Conservation (phyloP, 2,888 invertebrate species). For the Eupithecia insigniata region DNA sequence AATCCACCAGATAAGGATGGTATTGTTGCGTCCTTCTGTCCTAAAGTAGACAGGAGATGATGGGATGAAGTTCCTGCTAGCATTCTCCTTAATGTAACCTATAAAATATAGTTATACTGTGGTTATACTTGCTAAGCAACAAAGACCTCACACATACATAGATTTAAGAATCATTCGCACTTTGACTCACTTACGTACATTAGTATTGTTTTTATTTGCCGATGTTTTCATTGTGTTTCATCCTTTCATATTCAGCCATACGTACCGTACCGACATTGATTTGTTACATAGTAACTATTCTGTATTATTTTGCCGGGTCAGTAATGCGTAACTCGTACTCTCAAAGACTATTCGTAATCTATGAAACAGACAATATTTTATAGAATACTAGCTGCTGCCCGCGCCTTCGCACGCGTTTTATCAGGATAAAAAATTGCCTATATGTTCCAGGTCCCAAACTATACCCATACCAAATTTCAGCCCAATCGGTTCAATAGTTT, state of each 20-base stretch:
- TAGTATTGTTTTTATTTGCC: not conserved
- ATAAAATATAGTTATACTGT: no score
- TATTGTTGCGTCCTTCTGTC: no score
- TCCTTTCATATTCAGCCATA: not conserved
- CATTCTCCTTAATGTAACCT: no score
- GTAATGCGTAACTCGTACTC: not conserved
- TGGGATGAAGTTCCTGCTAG: no score
- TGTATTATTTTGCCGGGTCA: not conserved
- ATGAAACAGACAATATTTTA: not conserved
- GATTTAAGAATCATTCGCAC: not conserved
- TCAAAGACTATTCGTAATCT: not conserved
- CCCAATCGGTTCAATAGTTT: no score
- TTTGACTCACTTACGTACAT: not conserved
- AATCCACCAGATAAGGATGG: no score
- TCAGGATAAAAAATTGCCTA: no score
- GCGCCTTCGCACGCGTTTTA: no score
- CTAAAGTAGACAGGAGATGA: no score
- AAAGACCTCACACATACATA: not conserved
- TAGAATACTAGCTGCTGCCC: no score
- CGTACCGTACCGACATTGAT: not conserved
- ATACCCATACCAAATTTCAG: no score
- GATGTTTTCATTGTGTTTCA: not conserved
- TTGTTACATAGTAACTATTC: not conserved
- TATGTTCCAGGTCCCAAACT: no score
- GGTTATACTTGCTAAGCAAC: not conserved